phyloP scores from a whole-genome alignment of 2,888 invertebrate species.

The Eilema caniola region DNA sequence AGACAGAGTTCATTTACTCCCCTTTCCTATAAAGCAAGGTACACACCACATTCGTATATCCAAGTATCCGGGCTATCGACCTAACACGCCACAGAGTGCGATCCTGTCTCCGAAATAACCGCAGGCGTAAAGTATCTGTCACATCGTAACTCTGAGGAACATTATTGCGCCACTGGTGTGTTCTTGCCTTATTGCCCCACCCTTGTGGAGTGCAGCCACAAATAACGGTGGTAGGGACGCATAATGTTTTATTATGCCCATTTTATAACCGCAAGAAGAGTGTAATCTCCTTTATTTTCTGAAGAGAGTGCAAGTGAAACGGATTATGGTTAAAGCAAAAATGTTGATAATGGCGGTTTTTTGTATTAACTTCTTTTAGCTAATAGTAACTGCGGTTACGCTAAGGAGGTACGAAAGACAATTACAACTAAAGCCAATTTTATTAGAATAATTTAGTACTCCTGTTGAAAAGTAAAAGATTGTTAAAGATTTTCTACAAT shows the following conservation, averaged over 20 bases:
- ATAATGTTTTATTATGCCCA: slow-evolving; percentile 81
- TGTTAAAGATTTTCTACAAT: no score
- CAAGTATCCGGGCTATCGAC: slow-evolving; percentile 47
- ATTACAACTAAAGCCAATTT: not conserved
- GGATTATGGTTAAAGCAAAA: slow-evolving; percentile 64
- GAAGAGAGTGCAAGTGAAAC: slow-evolving; percentile 68
- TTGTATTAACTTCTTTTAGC: slow-evolving; percentile 16
- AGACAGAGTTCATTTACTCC: slow-evolving; percentile 60
- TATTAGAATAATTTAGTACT: no score
- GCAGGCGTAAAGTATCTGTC: slow-evolving; percentile 65
- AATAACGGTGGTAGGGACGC: slow-evolving; percentile 74
- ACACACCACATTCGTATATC: slow-evolving; percentile 58
- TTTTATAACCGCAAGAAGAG: slow-evolving; percentile 79
- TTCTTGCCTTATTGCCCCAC: slow-evolving; percentile 69
- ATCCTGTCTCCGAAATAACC: slow-evolving; percentile 57
- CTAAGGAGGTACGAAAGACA: no score
- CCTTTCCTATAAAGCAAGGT: slow-evolving; percentile 60
- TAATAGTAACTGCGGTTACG: not conserved
- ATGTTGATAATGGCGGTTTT: slow-evolving; percentile 59
- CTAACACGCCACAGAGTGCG: slow-evolving; percentile 53
- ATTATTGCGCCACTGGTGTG: slow-evolving; percentile 63
- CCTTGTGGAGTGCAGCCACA: slow-evolving; percentile 75
- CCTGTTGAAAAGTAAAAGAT: no score
- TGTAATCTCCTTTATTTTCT: slow-evolving; percentile 80
- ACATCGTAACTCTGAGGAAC: slow-evolving; percentile 60